Conservation (phyloP, 2,888 invertebrate species). For the Andrena hattorfiana region DNA sequence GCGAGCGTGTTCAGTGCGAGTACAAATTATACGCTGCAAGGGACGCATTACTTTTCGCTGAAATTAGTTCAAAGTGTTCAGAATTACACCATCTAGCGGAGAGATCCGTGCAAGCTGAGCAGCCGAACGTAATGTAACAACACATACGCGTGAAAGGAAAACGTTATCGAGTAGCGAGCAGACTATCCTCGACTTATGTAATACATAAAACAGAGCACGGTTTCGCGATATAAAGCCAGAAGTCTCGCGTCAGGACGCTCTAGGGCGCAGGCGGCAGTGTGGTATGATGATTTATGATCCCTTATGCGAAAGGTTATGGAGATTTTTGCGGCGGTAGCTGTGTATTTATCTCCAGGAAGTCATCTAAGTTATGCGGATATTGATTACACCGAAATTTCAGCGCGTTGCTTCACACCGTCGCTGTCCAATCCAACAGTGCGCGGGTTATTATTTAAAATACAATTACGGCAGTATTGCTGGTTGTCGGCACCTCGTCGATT, state of each 20-base stretch:
- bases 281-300: conserved; percentile 56
- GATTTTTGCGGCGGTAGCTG: conserved; percentile 45
- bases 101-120: neutral
- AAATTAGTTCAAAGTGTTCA: neutral
- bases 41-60: no score
- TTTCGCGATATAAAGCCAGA: conserved; percentile 50
- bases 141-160: conserved; percentile 3
- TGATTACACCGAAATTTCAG: conserved; percentile 36
- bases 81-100: neutral
- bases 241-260: conserved; percentile 43
- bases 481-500: conserved; percentile 10
- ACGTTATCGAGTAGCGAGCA: conserved; percentile 38
- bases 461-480: conserved; percentile 23
- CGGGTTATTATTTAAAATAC: neutral
- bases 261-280: conserved; percentile 14
- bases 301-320: conserved; percentile 43
- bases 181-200: conserved; percentile 33
- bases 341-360: conserved; percentile 33
- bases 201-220: conserved; percentile 50
- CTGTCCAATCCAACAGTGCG: neutral
- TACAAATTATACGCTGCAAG: no score
- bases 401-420: neutral
- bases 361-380: conserved; percentile 34
- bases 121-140: neutral
- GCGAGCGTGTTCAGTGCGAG: no score